These are phyloP conservation scores for Stenodera caucasica DNA, from an alignment of 2,888 invertebrate genomes.

Conservation along the genomic window DNA sequence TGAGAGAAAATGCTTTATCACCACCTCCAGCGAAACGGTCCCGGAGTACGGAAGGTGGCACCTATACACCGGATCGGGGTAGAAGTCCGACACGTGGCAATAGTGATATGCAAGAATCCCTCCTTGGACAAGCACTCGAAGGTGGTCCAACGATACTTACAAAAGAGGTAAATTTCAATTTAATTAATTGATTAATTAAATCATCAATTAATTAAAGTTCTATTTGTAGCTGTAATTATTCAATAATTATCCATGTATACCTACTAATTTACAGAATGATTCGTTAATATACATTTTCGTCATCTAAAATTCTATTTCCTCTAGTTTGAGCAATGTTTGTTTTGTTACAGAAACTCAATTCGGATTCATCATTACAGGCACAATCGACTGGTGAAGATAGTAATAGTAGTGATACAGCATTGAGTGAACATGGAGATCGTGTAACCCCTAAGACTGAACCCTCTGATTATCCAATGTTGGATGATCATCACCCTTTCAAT, in stretches of 20 bases:
- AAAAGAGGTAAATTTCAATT: slow-evolving; percentile 49
- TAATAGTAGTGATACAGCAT: slow-evolving; percentile 79
- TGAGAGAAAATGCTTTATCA: slow-evolving; percentile 61
- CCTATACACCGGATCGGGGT: slow-evolving; percentile 54
- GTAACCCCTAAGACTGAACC: slow-evolving; percentile 75
- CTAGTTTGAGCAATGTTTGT: slow-evolving; percentile 13
- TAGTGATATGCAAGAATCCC: slow-evolving; percentile 70
- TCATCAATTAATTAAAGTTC: no score
- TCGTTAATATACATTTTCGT: no score
- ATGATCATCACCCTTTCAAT: slow-evolving; percentile 66
- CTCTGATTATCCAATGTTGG: slow-evolving; percentile 66
- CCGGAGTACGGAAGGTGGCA: slow-evolving; percentile 63
- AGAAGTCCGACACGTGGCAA: slow-evolving; percentile 65
- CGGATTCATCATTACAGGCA: slow-evolving; percentile 63
- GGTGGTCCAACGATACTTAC: slow-evolving; percentile 70
- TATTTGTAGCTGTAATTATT: no score
- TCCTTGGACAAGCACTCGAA: slow-evolving; percentile 78
- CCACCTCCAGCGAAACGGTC: slow-evolving; percentile 72
- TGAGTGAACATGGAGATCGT: slow-evolving; percentile 69
- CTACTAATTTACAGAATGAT: no score
- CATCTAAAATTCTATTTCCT: no score
- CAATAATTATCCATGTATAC: no score
- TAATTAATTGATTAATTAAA: no score
- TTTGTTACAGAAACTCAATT: slow-evolving; percentile 56
- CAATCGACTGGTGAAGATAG: slow-evolving; percentile 82